Percentiles rank a stretch among this genome's conserved stretches.
These are phyloP conservation scores for Cheirogaleus major DNA, from an alignment of 2,797 vertebrate species.

Conservation along the genomic window DNA sequence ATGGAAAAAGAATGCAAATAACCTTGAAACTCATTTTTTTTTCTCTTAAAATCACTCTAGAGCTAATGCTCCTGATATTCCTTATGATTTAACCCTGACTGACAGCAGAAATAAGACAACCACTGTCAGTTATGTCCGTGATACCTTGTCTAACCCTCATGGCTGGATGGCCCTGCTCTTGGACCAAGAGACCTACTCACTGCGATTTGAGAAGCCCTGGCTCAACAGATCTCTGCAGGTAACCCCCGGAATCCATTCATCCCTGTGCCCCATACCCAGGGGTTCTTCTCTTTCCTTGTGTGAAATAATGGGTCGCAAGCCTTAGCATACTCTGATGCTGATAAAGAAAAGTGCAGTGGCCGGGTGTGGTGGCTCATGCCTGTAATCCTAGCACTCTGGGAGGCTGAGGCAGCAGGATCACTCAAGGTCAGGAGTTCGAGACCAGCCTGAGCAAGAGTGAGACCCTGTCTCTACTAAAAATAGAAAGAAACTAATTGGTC, in stretches of 20 bases:
- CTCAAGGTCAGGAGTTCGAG: no score
- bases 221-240: conserved; percentile 81
- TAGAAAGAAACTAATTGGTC: no score
- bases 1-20: neutral
- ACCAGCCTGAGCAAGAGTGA: no score
- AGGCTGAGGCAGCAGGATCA: no score
- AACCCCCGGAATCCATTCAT: neutral
- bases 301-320: neutral
- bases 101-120: conserved; percentile 83
- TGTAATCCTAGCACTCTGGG: no score
- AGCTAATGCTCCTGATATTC: conserved; percentile 57
- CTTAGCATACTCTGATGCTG: neutral
- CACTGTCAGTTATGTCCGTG: conserved; percentile 81
- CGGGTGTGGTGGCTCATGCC: no score
- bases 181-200: conserved; percentile 81
- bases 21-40: neutral
- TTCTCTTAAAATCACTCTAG: conserved; percentile 67
- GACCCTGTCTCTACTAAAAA: no score
- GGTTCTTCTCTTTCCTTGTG: neutral
- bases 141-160: conserved; percentile 83
- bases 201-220: conserved; percentile 77
- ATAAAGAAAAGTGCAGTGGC: neutral
- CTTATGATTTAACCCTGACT: conserved; percentile 83
- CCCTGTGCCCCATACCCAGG: neutral
- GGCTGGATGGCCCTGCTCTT: conserved; percentile 86